A percentile compares a stretch with the other conserved stretches of the same genome.
Conservation (phyloP, 2,888 invertebrate species). For the Cepaea hortensis region DNA sequence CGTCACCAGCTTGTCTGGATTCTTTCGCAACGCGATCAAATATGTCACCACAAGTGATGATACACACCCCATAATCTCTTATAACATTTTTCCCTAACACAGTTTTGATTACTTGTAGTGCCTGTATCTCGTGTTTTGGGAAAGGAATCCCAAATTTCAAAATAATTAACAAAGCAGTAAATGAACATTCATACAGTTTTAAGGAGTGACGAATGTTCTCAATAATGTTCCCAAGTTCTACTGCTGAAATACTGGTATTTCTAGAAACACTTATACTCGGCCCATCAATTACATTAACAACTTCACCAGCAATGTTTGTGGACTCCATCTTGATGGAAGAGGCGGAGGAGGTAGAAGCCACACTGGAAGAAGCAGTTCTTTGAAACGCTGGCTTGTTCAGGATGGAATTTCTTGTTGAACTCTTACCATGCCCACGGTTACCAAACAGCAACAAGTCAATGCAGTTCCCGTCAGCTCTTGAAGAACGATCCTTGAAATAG, state of each 20-base stretch:
- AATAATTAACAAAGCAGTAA: conserved; percentile 27
- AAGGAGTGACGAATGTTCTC: background rate
- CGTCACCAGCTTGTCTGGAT: background rate
- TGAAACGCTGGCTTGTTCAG: background rate
- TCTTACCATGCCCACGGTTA: background rate
- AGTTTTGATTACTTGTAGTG: conserved; percentile 29
- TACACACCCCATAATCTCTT: conserved; percentile 28
- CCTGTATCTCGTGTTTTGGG: conserved; percentile 26
- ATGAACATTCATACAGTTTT: background rate
- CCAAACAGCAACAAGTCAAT: conserved; percentile 17
- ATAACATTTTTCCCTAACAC: conserved; percentile 38
- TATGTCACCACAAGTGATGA: conserved; percentile 35
- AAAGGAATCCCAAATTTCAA: conserved; percentile 30
- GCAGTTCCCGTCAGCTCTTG: no score
- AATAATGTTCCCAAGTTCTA: background rate
- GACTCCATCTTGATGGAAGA: background rate
- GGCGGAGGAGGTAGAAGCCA: background rate
- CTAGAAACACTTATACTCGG: conserved; percentile 22
- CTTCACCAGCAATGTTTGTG: background rate
- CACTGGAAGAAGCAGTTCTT: background rate
- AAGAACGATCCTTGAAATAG: background rate
- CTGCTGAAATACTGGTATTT: background rate
- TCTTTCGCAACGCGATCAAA: conserved; percentile 20
- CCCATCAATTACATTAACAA: conserved; percentile 33
- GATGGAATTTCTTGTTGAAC: conserved; percentile 11